Conservation (phyloP, 2,113 vertebrate species). For the Syngnathoides biaculeatus region DNA sequence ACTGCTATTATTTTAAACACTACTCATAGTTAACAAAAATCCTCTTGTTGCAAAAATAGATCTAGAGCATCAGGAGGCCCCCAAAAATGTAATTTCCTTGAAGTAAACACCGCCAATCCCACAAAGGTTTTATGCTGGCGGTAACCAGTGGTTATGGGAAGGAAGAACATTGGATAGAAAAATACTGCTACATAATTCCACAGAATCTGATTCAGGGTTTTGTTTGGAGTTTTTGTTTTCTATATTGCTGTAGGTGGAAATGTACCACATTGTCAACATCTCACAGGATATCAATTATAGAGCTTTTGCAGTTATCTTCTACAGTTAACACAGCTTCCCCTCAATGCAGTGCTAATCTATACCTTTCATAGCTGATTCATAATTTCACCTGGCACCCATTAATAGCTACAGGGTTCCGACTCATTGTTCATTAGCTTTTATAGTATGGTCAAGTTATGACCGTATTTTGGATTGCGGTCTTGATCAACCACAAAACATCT, state of each 20-base stretch:
- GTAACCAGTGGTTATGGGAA: neutral
- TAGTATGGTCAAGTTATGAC: neutral
- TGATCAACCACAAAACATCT: neutral
- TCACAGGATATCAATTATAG: too few relatives aligned
- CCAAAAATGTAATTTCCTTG: neutral
- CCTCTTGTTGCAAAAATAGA: neutral
- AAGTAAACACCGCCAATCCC: neutral
- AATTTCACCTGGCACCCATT: neutral
- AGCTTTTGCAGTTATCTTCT: neutral
- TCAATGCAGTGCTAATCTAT: neutral
- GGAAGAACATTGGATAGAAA: too few relatives aligned
- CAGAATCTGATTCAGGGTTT: neutral
- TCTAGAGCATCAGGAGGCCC: neutral
- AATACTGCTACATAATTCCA: neutral
- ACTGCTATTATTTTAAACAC: too few relatives aligned
- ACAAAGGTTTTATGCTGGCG: neutral
- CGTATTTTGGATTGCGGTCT: neutral
- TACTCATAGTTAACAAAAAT: neutral
- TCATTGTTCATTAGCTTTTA: neutral
- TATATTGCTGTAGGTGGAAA: neutral
- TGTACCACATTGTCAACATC: neutral
- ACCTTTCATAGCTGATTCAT: neutral
- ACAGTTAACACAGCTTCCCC: neutral
- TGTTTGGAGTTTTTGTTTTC: neutral
- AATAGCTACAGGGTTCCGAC: neutral